These are phyloP conservation scores for Teleopsis dalmanni DNA, from an alignment of 1,140 invertebrate species.

Conservation along the genomic window DNA sequence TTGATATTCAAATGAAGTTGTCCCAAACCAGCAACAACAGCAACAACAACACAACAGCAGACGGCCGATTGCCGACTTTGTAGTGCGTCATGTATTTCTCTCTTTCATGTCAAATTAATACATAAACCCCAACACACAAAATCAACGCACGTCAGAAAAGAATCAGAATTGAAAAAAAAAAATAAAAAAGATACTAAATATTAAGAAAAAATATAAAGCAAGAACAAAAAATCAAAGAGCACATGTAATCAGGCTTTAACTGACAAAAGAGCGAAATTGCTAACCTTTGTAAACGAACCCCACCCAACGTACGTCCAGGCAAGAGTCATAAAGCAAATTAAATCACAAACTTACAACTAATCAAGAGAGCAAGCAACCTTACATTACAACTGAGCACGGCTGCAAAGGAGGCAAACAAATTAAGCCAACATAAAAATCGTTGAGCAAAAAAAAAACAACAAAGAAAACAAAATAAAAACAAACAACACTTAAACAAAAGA, in stretches of 20 bases:
- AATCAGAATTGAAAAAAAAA: not conserved
- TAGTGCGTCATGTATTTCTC: not conserved
- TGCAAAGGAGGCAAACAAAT: too few species aligned
- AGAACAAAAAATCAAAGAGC: too few species aligned
- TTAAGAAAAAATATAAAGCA: too few species aligned
- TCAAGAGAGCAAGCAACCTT: too few species aligned
- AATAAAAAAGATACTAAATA: not conserved
- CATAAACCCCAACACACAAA: conserved; percentile 9
- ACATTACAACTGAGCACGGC: too few species aligned
- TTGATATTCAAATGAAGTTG: conserved; percentile 7
- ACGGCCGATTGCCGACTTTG: not conserved
- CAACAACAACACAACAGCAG: not conserved
- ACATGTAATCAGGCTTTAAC: too few species aligned
- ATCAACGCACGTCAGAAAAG: conserved; percentile 8
- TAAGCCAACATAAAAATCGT: too few species aligned
- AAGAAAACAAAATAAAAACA: not conserved
- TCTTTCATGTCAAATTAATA: conserved; percentile 2
- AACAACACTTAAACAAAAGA: not conserved
- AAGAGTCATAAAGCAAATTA: not conserved
- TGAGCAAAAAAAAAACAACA: not conserved
- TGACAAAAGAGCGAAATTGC: too few species aligned
- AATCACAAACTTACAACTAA: not conserved
- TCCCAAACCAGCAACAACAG: not conserved
- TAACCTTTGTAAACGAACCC: too few species aligned
- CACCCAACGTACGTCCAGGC: not conserved